Percentiles rank a stretch among this genome's conserved stretches.
phyloP scores from a whole-genome alignment of 2,113 vertebrate genomes.

The Taurulus bubalis region DNA sequence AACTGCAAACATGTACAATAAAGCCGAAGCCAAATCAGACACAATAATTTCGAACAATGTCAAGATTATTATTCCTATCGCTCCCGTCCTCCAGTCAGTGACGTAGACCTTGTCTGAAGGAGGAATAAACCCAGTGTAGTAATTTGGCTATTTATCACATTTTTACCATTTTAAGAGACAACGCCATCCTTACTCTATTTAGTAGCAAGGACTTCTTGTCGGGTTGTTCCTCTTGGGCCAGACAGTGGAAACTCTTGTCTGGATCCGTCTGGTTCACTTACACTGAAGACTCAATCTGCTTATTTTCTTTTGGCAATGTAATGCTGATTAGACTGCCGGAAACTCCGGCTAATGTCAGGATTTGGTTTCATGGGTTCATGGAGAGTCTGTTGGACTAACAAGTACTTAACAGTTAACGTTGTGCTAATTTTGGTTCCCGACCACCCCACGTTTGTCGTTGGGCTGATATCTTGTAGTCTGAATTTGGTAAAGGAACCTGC shows the following conservation, averaged over 20 bases:
- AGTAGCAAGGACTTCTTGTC: constrained; percentile 5
- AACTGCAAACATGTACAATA: not conserved
- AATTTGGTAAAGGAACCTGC: no score
- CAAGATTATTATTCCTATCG: not conserved
- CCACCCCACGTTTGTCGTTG: no score
- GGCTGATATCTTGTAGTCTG: no score
- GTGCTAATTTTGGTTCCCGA: no score
- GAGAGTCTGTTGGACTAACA: not conserved
- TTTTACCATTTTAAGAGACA: constrained; percentile 8
- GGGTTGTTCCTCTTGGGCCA: constrained; percentile 14
- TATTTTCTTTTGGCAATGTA: not conserved
- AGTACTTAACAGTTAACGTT: not conserved
- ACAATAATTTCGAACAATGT: not conserved
- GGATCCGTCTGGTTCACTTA: constrained; percentile 30
- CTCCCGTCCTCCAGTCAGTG: not conserved
- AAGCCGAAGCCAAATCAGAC: not conserved
- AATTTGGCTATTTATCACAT: not conserved
- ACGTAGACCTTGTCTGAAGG: not conserved
- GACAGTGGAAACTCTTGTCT: not conserved
- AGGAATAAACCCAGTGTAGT: not conserved
- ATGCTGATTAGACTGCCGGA: not conserved
- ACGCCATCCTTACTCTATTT: not conserved
- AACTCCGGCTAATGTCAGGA: not conserved
- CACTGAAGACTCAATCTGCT: not conserved
- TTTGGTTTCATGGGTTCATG: not conserved